phyloP scores from a whole-genome alignment of 2,888 invertebrate genomes.

The Chromoteleia sp. region DNA sequence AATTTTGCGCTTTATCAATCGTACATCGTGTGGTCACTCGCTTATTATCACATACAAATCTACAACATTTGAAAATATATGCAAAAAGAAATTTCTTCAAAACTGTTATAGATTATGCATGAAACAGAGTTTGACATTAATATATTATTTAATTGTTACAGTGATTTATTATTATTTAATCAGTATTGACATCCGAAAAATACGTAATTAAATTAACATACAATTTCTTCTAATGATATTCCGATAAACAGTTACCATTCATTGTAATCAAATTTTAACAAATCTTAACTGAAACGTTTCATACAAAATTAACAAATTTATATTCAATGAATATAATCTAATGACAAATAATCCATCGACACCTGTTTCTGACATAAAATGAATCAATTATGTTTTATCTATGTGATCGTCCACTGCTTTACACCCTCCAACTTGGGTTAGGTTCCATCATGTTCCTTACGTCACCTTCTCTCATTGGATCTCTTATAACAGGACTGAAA shows the following conservation, averaged over 20 bases:
- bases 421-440: constrained; percentile 59
- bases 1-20: constrained; percentile 30
- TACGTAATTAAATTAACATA: no score
- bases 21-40: neutral
- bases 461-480: constrained; percentile 54
- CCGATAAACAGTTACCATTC: neutral
- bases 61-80: constrained; percentile 12
- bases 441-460: constrained; percentile 44
- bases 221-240: no score
- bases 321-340: neutral
- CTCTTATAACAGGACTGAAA: constrained; percentile 46
- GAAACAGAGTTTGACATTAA: constrained; percentile 13
- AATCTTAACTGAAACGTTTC: neutral
- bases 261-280: neutral
- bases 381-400: constrained; percentile 11
- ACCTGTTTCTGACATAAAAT: constrained; percentile 4
- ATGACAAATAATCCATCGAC: constrained; percentile 12
- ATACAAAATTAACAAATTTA: neutral
- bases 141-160: neutral
- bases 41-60: constrained; percentile 8
- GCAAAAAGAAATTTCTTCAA: neutral
- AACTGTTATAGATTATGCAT: neutral
- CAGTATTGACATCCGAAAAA: neutral
- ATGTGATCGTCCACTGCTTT: constrained; percentile 1
- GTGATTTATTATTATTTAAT: neutral